Conservation (phyloP, 2,113 vertebrate genomes). For the Hassar affinis region DNA sequence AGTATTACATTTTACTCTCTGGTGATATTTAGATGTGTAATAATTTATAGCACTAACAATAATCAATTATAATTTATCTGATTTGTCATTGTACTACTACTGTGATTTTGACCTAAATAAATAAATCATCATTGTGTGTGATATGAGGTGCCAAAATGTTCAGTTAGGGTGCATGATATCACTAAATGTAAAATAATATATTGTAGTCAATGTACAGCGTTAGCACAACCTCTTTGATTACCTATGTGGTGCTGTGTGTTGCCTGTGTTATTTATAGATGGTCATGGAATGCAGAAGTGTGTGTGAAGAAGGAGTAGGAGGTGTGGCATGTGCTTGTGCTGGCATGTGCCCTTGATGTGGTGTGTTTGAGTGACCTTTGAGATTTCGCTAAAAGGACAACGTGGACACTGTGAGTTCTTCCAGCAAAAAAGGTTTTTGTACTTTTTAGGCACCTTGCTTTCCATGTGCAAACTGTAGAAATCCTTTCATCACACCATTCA, state of each 20-base stretch:
- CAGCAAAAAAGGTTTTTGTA: neutral
- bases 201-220: neutral
- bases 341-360: conserved; percentile 31
- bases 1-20: neutral
- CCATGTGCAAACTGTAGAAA: neutral
- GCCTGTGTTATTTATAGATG: conserved; percentile 34
- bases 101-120: neutral
- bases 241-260: neutral
- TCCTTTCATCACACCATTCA: neutral
- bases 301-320: conserved; percentile 25
- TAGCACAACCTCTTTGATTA: neutral
- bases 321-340: conserved; percentile 22
- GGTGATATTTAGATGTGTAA: neutral
- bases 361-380: neutral
- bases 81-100: neutral
- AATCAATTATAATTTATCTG: neutral
- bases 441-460: neutral
- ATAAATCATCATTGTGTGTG: neutral
- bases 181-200: neutral
- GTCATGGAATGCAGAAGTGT: conserved; percentile 17
- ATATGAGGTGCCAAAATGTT: neutral
- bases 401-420: neutral
- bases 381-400: neutral
- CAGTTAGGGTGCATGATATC: neutral
- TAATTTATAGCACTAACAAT: neutral